A percentile compares a stretch with the other conserved stretches of the same genome.
phyloP scores from a whole-genome alignment of 2,797 vertebrate genomes.

The Columba guinea region DNA sequence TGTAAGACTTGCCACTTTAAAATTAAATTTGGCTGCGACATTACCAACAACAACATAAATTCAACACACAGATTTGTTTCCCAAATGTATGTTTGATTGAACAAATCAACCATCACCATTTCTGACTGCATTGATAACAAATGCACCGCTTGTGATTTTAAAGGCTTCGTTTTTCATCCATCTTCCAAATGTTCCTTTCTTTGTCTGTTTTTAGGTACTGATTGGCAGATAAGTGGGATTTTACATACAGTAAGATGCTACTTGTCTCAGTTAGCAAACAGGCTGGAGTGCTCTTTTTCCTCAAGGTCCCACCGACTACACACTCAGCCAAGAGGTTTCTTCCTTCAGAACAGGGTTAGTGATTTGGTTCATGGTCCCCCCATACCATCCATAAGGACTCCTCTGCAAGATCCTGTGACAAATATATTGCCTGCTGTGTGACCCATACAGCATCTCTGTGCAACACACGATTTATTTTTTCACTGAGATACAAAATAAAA shows the following conservation, averaged over 20 bases:
- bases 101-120: neutral
- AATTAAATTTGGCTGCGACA: neutral
- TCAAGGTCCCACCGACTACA: neutral
- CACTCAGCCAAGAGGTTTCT: neutral
- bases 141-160: neutral
- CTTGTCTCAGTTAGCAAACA: neutral
- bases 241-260: neutral
- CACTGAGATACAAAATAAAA: neutral
- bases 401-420: neutral
- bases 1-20: neutral
- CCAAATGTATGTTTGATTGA: neutral
- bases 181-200: neutral
- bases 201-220: neutral
- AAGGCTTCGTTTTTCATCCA: neutral
- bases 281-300: neutral
- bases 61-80: neutral
- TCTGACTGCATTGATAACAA: neutral
- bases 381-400: neutral
- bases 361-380: neutral
- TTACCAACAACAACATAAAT: neutral
- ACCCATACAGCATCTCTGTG: neutral
- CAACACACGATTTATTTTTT: rapidly evolving
- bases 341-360: neutral
- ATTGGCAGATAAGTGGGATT: neutral
- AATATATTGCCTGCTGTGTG: neutral